A percentile compares a stretch with the other conserved stretches of the same genome.
phyloP scores from a whole-genome alignment of 2,113 vertebrate genomes.

The Cyanoramphus novaezelandiae region DNA sequence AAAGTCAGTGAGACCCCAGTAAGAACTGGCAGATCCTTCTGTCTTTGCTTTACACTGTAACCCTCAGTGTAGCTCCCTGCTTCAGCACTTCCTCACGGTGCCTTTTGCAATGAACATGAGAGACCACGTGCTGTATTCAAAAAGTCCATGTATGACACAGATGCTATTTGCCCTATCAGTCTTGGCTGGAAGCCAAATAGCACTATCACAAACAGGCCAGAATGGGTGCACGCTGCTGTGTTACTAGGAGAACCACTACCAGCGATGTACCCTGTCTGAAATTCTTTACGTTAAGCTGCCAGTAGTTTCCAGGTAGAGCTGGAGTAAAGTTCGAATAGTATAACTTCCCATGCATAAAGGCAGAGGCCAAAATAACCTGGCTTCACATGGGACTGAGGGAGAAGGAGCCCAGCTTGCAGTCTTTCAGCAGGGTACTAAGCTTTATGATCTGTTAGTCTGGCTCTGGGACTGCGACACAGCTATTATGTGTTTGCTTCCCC shows the following conservation, averaged over 20 bases:
- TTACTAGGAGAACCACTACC: background rate
- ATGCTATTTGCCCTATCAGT: background rate
- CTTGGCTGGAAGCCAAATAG: background rate
- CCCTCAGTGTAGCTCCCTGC: background rate
- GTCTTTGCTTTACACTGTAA: background rate
- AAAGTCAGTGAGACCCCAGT: background rate
- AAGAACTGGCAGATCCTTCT: background rate
- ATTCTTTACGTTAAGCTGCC: background rate
- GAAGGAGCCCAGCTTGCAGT: background rate
- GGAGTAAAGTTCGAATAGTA: background rate
- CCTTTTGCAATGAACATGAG: background rate
- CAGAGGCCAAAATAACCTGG: background rate
- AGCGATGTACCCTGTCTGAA: background rate
- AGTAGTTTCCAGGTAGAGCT: background rate
- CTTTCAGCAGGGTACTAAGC: background rate
- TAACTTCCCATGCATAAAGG: background rate
- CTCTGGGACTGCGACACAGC: background rate
- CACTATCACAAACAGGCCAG: background rate
- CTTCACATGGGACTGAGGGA: background rate
- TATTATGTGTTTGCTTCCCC: accelerated
- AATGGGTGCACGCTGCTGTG: background rate
- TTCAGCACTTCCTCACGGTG: background rate
- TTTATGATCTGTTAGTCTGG: background rate
- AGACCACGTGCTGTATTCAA: background rate
- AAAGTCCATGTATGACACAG: background rate